Percentiles rank a stretch among this genome's conserved stretches.
phyloP scores from a whole-genome alignment of 1,140 invertebrate genomes.

The Plutomurus gul region DNA sequence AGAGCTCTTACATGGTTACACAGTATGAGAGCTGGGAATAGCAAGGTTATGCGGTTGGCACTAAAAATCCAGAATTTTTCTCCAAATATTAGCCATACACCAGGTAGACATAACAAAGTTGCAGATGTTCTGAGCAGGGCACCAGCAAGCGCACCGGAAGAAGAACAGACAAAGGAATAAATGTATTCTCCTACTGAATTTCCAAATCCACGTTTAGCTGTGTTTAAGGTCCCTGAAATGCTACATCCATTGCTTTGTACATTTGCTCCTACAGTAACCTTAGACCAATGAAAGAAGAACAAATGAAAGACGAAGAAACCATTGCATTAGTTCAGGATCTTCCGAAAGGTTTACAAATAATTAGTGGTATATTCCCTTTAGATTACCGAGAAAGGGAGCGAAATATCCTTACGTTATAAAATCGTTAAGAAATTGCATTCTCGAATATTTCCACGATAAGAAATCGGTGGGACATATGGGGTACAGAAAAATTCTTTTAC shows the following conservation, averaged over 20 bases:
- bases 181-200: not conserved
- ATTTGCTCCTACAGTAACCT: not conserved
- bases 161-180: not conserved
- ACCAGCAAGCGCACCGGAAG: not conserved
- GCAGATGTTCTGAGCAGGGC: not conserved
- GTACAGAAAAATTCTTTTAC: not conserved
- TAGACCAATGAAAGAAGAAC: not conserved
- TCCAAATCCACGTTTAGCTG: not conserved
- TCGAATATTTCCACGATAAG: slow-evolving; percentile 36
- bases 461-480: slow-evolving; percentile 8
- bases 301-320: not conserved
- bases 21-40: too few relatives aligned
- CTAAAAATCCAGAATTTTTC: not conserved
- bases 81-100: not conserved
- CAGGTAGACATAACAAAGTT: slow-evolving; percentile 39
- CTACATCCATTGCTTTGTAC: not conserved
- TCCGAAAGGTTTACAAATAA: not conserved
- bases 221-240: too few relatives aligned
- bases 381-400: not conserved
- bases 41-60: not conserved
- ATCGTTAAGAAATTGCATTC: not conserved
- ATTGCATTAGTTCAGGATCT: not conserved
- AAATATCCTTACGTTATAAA: slow-evolving; percentile 4
- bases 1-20: too few relatives aligned
- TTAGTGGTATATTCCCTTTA: not conserved